Conservation (phyloP, 2,113 vertebrate species). For the Heterocephalus glaber region DNA sequence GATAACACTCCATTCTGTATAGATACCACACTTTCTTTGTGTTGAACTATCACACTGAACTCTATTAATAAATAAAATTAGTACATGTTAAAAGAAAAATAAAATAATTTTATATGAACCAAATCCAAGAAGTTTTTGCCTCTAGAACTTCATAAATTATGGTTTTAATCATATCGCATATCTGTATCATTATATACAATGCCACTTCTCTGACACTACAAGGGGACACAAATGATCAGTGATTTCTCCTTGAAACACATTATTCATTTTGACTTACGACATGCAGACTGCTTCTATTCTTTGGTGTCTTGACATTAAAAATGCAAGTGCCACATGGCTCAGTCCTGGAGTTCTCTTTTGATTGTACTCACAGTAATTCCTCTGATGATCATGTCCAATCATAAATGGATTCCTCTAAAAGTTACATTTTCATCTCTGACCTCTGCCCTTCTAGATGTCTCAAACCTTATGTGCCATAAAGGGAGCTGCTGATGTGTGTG, state of each 20-base stretch:
- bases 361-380: neutral
- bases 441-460: neutral
- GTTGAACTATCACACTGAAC: neutral
- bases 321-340: neutral
- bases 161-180: neutral
- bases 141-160: neutral
- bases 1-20: neutral
- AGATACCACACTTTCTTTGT: neutral
- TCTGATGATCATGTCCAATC: neutral
- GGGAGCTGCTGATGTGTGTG: neutral
- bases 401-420: neutral
- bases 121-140: neutral
- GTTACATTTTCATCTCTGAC: neutral
- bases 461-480: neutral
- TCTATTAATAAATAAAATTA: neutral
- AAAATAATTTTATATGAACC: neutral
- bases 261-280: neutral
- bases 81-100: neutral
- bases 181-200: rapidly evolving
- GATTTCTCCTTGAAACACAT: neutral
- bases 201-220: neutral
- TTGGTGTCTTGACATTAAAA: neutral
- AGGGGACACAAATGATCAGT: too few species aligned
- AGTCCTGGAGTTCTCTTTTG: too few species aligned
- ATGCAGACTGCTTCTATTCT: rapidly evolving